Base-by-base conservation (phyloP, 2,797 vertebrate genomes). In the Arvicola amphibius region DNA sequence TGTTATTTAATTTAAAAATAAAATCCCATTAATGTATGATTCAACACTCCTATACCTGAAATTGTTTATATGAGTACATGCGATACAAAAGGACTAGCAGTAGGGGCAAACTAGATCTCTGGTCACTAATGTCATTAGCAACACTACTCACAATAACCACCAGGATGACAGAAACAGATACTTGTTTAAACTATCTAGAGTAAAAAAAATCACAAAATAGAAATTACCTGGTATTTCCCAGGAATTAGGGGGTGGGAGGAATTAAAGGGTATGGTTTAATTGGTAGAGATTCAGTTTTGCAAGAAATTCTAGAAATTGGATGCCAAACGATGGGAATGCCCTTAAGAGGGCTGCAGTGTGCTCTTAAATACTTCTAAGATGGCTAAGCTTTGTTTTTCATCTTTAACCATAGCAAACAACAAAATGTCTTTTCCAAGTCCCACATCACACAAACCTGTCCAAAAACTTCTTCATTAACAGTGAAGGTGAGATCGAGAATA, bases 391-490 rank as follows among this genome's bases (percentile, higher is more conserved):
- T 76, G 37, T 59, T 71, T 14, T 59, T 51, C 59, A 59, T 43
- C n/a, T 17, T 90, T 88, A 69, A 37, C 46, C 14, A 94, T 4
- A 80, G 3, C 37, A 61, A 88, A 90, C 88, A 48, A 19, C 3
- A 61, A 92, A 61, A 74, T 5, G 48, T 19, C 23, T 84, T 95
- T 90, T 23, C 29, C 83, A 95, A 37, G 3, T 17, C 32, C 32
- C 12, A 4, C 6, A n/a, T 69, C 74, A 23, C 83, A 97, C 98
- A 98, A 97, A 99, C 99, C 99, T 99, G 99, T 97, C 99, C 99
- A 98, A 99, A 99, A 95, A 99, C 99, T 98, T 99, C 99, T 98
- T 99, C 99, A 0, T 99, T 99, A 94, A 99, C 99, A 0, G 99
- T 99, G 98, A 99, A 99, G 85, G 99, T 99, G 95, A 99, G 99